Evolutionary conservation across 2,113 vertebrate genomes (phyloP).

Genomic region (Syngnathus scovelli): DNA sequence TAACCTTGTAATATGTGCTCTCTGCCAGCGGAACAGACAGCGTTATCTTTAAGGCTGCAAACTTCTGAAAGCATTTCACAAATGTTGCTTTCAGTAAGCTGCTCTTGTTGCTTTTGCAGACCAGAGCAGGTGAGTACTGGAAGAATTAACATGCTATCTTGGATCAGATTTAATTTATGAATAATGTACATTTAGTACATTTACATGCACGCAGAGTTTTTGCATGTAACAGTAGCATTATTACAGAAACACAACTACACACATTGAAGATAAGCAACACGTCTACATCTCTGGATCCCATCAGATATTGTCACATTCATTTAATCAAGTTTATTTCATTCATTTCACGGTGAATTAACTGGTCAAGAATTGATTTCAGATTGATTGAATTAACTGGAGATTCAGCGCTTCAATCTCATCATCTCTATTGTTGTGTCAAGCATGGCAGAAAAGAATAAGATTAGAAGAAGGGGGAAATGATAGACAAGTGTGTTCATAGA

Average conservation of each 20-base stretch:
- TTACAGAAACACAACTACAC: background rate
- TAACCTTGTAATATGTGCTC: slow-evolving; percentile 16
- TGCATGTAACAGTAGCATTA: too few species aligned
- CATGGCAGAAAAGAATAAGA: background rate
- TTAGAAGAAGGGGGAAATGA: background rate
- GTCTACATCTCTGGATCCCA: background rate
- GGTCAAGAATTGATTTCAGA: slow-evolving; percentile 20
- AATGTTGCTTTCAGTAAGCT: background rate
- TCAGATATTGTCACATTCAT: background rate
- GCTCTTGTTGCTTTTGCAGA: background rate
- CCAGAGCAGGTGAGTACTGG: background rate
- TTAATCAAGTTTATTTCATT: slow-evolving; percentile 25
- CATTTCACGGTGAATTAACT: slow-evolving; percentile 25
- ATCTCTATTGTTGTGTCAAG: slow-evolving; percentile 7
- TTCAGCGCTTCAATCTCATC: slow-evolving; percentile 16
- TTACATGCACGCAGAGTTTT: too few species aligned
- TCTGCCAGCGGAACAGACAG: slow-evolving; percentile 7
- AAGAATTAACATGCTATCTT: background rate
- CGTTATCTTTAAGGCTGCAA: slow-evolving; percentile 6
- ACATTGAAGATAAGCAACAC: background rate
- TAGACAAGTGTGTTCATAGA: background rate
- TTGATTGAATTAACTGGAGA: slow-evolving; percentile 27
- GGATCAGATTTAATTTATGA: too few species aligned
- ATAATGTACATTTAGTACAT: too few species aligned
- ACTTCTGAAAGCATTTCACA: slow-evolving; percentile 10